Percentiles rank a stretch among this genome's conserved stretches.
These are phyloP conservation scores for Empis livida DNA, from an alignment of 2,888 invertebrate species.

Conservation along the genomic window DNA sequence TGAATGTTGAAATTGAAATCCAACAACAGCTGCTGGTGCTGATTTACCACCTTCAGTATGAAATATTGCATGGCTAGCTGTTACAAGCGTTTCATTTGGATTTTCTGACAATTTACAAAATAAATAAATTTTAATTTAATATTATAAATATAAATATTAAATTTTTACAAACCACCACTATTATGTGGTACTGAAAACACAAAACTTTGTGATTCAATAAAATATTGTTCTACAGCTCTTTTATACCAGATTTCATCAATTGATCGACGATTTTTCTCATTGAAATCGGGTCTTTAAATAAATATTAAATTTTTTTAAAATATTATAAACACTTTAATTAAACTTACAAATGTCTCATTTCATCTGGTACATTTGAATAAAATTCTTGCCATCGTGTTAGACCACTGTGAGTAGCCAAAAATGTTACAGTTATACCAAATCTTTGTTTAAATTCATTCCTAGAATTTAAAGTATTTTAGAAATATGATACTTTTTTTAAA, in stretches of 20 bases:
- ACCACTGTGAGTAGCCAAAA: conserved; percentile 82
- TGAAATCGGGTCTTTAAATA: conserved; percentile 51
- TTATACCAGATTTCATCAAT: conserved; percentile 85
- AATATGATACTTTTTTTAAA: background rate
- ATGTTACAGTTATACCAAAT: conserved; percentile 73
- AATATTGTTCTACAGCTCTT: conserved; percentile 76
- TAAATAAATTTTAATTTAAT: no score
- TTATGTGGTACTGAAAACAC: conserved; percentile 69
- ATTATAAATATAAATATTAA: background rate
- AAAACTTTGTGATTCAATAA: conserved; percentile 62
- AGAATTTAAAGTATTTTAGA: conserved; percentile 16
- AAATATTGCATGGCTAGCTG: conserved; percentile 76
- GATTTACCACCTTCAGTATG: conserved; percentile 45
- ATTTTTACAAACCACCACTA: conserved; percentile 24
- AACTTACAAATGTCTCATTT: conserved; percentile 30
- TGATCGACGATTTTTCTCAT: conserved; percentile 58
- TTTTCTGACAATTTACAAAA: no score
- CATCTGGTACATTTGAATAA: conserved; percentile 42
- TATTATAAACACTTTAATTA: no score
- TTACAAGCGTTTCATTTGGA: conserved; percentile 52
- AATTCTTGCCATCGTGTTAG: conserved; percentile 79
- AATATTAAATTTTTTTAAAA: background rate
- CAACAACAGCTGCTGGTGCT: conserved; percentile 55
- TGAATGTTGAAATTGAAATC: conserved; percentile 70
- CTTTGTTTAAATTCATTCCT: conserved; percentile 74